Evolutionary conservation across 2,888 invertebrate genomes (phyloP).

Genomic region (Poecilobothrus nobilitatus): DNA sequence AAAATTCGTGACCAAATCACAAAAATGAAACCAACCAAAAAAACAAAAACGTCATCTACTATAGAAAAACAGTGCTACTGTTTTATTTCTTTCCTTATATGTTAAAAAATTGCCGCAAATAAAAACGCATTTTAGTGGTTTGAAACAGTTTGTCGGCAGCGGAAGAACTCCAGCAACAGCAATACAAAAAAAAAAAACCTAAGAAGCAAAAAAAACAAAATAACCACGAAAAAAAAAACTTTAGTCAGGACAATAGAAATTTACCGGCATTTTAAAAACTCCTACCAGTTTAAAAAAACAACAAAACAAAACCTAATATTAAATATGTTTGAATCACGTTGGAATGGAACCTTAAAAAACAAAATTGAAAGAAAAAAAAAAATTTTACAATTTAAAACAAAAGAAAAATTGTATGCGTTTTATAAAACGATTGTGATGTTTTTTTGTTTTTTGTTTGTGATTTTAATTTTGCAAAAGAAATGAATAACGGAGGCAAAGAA

Average conservation of each 20-base stretch:
- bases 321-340: neutral
- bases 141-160: neutral
- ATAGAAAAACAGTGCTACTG: neutral
- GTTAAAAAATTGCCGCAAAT: neutral
- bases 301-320: neutral
- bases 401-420: neutral
- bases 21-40: neutral
- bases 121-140: neutral
- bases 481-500: neutral
- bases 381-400: neutral
- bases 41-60: neutral
- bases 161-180: neutral
- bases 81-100: neutral
- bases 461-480: neutral
- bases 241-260: neutral
- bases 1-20: conserved; percentile 4
- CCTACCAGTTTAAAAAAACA: neutral
- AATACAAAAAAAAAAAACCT: neutral
- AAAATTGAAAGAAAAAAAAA: no score
- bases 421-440: neutral
- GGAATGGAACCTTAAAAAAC: neutral
- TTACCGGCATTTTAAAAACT: neutral
- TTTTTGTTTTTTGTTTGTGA: neutral
- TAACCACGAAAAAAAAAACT: neutral
- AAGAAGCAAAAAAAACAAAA: neutral